These are phyloP conservation scores for Diplodus puntazzo DNA, from an alignment of 2,797 vertebrate genomes.

Conservation along the genomic window DNA sequence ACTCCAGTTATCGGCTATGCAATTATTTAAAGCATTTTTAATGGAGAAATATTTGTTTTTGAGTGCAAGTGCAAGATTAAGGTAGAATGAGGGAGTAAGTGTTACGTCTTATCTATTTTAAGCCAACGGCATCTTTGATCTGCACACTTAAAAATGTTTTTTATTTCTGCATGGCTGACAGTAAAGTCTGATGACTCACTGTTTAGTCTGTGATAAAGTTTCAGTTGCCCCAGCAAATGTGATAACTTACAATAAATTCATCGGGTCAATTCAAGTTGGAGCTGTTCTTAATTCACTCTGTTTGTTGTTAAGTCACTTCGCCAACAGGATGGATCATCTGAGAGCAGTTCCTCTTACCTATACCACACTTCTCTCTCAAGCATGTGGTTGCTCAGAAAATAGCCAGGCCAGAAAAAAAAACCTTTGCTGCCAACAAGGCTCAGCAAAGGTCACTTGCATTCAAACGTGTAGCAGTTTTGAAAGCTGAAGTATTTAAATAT, in stretches of 20 bases:
- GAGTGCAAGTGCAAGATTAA: not conserved
- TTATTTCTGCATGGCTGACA: not conserved
- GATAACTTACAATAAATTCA: not conserved
- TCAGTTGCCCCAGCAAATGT: not conserved
- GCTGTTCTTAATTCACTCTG: not conserved
- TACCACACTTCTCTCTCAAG: conserved; percentile 22
- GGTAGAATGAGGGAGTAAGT: not conserved
- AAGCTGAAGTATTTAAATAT: not conserved
- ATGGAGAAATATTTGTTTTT: conserved; percentile 10
- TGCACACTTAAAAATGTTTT: not conserved
- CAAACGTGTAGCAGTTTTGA: not conserved
- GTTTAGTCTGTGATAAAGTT: not conserved
- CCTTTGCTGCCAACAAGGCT: not conserved
- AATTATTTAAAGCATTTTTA: conserved; percentile 35
- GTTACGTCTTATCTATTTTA: conserved; percentile 17
- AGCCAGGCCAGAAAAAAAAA: not conserved
- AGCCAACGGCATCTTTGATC: conserved; percentile 5
- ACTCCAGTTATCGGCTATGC: not conserved
- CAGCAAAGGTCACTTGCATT: not conserved
- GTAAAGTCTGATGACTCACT: conserved; percentile 5
- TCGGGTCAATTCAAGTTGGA: not conserved
- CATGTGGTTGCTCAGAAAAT: conserved; percentile 9
- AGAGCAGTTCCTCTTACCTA: conserved; percentile 39
- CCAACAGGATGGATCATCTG: not conserved
- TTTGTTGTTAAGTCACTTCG: not conserved